These are phyloP conservation scores for Chlorocebus sabaeus DNA, from an alignment of 2,113 vertebrate genomes.

Conservation along the genomic window DNA sequence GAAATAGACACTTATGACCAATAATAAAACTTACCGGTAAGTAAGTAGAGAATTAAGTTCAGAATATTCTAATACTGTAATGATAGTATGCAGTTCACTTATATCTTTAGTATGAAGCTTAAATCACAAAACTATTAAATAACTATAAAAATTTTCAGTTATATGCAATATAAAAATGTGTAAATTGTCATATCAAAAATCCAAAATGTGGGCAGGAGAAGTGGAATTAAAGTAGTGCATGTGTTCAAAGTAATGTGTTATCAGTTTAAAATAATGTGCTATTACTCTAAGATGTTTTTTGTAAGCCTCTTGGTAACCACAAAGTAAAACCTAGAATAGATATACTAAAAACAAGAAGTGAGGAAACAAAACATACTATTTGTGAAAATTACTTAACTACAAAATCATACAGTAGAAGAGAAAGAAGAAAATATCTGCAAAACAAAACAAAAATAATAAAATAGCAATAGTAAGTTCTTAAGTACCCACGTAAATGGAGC, in stretches of 20 bases:
- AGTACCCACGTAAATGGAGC: no score
- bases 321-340: neutral
- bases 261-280: neutral
- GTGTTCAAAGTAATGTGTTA: neutral
- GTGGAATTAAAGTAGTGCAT: neutral
- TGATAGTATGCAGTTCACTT: neutral
- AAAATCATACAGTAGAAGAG: no score
- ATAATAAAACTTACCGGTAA: neutral
- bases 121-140: neutral
- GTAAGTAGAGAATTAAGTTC: neutral
- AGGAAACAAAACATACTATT: neutral
- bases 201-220: neutral
- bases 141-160: neutral
- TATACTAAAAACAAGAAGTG: neutral
- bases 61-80: neutral
- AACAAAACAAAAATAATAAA: no score
- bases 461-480: no score
- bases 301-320: neutral
- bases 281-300: neutral
- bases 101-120: neutral
- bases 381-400: no score
- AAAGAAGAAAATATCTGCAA: no score
- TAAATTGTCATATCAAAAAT: neutral
- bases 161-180: neutral
- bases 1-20: neutral